Evolutionary conservation across 2,888 invertebrate genomes (phyloP).

Genomic region (Ceramica pisi): DNA sequence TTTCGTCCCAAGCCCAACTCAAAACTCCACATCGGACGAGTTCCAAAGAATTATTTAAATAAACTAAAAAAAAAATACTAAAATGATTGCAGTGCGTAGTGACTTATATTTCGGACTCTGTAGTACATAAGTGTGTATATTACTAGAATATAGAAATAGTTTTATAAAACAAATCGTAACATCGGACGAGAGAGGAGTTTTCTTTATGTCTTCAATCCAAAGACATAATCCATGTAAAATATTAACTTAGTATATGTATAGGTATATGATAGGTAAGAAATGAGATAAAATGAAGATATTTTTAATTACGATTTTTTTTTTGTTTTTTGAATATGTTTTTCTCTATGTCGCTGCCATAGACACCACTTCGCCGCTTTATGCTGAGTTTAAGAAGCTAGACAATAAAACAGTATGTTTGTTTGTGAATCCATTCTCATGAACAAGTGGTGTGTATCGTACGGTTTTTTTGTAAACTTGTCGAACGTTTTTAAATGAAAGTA

Average conservation of each 20-base stretch:
- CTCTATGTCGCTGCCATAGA: constrained; percentile 83
- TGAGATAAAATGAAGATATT: constrained; percentile 84
- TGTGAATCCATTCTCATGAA: constrained; percentile 42
- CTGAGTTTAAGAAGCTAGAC: constrained; percentile 65
- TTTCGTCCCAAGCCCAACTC: constrained; percentile 40
- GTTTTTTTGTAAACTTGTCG: constrained; percentile 60
- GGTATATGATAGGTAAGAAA: constrained; percentile 77
- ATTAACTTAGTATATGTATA: constrained; percentile 78
- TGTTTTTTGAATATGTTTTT: constrained; percentile 58
- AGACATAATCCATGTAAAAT: constrained; percentile 82
- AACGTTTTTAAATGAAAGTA: constrained; percentile 14
- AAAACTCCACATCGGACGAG: constrained; percentile 56
- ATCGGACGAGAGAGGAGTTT: constrained; percentile 53
- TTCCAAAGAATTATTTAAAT: constrained; percentile 69
- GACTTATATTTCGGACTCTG: constrained; percentile 77
- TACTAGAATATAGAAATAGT: constrained; percentile 79
- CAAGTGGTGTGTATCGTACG: constrained; percentile 53
- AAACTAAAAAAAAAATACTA: constrained; percentile 48
- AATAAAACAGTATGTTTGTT: constrained; percentile 62
- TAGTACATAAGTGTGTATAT: constrained; percentile 82
- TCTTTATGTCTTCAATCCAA: constrained; percentile 68
- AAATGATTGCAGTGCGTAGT: constrained; percentile 80
- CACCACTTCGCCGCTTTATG: constrained; percentile 63
- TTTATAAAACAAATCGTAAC: constrained; percentile 73
- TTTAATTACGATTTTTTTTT: constrained; percentile 77